Percentiles rank a stretch among this genome's conserved stretches.
Conservation (phyloP, 2,113 vertebrate species). For the Platysternon megacephalum region DNA sequence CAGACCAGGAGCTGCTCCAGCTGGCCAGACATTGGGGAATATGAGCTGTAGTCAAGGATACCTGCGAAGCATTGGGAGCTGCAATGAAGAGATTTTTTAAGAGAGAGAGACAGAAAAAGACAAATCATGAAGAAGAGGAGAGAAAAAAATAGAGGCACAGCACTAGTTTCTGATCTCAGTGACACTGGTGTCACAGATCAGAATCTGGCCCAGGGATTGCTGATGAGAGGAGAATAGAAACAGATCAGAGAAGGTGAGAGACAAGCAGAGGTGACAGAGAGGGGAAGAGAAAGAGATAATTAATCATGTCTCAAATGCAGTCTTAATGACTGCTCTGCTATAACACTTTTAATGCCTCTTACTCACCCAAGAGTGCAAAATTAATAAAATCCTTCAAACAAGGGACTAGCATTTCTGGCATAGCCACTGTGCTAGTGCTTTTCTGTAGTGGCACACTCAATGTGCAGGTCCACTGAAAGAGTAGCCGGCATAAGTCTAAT, state of each 20-base stretch:
- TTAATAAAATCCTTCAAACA: conserved; percentile 1
- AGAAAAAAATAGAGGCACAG: conserved; percentile 38
- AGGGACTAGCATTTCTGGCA: background rate
- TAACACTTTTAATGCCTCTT: conserved; percentile 6
- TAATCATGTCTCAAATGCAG: conserved; percentile 39
- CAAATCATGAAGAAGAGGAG: conserved; percentile 37
- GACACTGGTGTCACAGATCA: conserved; percentile 52
- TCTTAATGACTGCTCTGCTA: conserved; percentile 33
- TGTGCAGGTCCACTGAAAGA: background rate
- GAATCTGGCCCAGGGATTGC: conserved; percentile 21
- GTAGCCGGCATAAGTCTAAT: background rate
- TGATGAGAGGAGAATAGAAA: conserved; percentile 26
- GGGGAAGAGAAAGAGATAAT: conserved; percentile 18
- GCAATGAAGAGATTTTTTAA: conserved; percentile 37
- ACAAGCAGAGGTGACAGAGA: conserved; percentile 24
- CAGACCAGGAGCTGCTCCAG: conserved; percentile 44
- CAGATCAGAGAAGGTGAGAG: conserved; percentile 52
- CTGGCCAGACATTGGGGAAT: conserved; percentile 43
- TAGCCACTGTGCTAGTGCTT: background rate
- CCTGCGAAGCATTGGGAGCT: conserved; percentile 54
- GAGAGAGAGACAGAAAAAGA: background rate
- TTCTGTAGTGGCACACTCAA: background rate
- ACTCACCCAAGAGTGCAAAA: conserved; percentile 15
- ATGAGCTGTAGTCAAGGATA: conserved; percentile 73
- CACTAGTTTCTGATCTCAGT: conserved; percentile 69